These are phyloP conservation scores for Adineta ricciae DNA, from an alignment of 2,888 invertebrate species.

Conservation along the genomic window DNA sequence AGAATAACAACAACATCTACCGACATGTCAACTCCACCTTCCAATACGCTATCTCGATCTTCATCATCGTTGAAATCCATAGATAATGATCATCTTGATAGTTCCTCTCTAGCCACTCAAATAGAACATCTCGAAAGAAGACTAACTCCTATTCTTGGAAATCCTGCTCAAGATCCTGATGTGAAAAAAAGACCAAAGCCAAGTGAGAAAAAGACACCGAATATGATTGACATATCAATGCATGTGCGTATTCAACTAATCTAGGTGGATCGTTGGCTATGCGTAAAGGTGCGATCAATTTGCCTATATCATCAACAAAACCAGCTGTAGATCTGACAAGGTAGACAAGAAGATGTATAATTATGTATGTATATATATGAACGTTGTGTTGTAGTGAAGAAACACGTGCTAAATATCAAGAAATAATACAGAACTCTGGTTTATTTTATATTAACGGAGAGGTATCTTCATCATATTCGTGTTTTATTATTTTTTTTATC, in stretches of 20 bases:
- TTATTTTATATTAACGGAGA: background rate
- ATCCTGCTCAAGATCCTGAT: background rate
- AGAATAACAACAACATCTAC: background rate
- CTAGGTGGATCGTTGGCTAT: background rate
- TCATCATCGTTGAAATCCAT: background rate
- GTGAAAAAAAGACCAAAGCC: background rate
- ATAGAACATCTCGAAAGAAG: background rate
- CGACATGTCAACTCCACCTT: too few species aligned
- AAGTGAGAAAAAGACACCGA: background rate
- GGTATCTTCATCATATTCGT: background rate
- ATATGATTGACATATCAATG: background rate
- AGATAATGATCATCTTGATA: background rate
- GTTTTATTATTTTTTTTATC: too few species aligned
- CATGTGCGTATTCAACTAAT: background rate
- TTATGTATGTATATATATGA: background rate
- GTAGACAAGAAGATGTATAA: background rate
- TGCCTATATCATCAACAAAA: background rate
- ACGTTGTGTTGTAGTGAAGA: background rate
- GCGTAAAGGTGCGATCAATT: background rate
- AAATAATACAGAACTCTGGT: background rate
- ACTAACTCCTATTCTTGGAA: background rate
- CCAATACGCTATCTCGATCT: background rate
- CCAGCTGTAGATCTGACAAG: background rate
- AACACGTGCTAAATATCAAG: slow-evolving; percentile 10
- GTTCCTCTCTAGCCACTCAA: background rate